Evolutionary conservation across 2,113 vertebrate species (phyloP), one percentile per base, ranked within the genome.

Genomic region (Steatornis caripensis): DNA sequence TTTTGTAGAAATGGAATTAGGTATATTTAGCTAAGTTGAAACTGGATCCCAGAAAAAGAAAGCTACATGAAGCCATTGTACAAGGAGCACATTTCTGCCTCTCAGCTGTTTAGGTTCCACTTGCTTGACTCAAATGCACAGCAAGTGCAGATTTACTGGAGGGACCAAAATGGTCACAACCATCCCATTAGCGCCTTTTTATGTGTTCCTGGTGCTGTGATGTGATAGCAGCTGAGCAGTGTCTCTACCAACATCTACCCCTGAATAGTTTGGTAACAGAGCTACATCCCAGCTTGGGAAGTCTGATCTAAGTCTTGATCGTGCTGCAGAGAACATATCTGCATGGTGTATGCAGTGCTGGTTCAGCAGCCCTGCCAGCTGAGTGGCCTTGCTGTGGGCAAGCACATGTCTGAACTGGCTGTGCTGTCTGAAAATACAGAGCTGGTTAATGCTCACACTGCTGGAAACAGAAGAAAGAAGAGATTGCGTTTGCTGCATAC

Each of bases 391-490:
- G 90, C 82, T 80, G 48, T 13, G 88, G 74, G 45, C 62, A 69
- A 84, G 71, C 53, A 27, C 65, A 36, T 1, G 0, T 43, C 55
- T 69, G 72, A 32, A n/a, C 17, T 21, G 5, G 11, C 78, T 78
- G n/a, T 39, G 55, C 82, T 79, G 15, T 6, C 61, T 83, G 57
- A 24, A 24, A 83, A 36, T 18, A 51, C 49, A 75, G 61, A 60
- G 82, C 57, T 64, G 65, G 8, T 6, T 54, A 77, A 71, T 82
- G 90, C 57, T 90, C 84, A 95, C 30, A 1, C 30, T 69, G 66
- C 83, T 86, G 83, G 45, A 70, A 88, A 83, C 54, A 53, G 53
- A 89, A 92, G 57, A 65, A 72, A 76, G 69, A 65, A 37, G 61
- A 77, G 34, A n/a, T 48, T 69, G 54, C 32, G n/a, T 83, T 70